phyloP scores from a whole-genome alignment of 2,797 vertebrate species.

The Pseudopleuronectes americanus region DNA sequence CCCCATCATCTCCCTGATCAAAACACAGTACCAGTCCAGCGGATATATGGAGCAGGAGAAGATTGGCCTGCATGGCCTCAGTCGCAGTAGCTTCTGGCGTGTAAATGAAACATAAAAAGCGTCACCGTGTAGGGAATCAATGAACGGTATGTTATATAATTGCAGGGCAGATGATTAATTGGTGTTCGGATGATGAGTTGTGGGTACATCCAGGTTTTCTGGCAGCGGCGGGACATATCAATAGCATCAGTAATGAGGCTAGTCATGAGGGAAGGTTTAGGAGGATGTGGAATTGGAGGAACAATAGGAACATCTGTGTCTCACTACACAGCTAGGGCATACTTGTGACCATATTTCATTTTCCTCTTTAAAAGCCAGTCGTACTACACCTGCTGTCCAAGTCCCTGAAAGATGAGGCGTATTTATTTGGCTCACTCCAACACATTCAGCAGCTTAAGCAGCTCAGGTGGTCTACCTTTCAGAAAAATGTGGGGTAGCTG shows the following conservation, averaged over 20 bases:
- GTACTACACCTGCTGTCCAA: constrained; percentile 19
- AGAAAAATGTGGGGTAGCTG: constrained; percentile 32
- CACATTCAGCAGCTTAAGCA: constrained; percentile 24
- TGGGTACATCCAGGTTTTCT: constrained; percentile 61
- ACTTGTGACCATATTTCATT: constrained; percentile 73
- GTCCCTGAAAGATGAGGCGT: constrained; percentile 41
- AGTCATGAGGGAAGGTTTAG: constrained; percentile 71
- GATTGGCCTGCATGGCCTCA: constrained; percentile 43
- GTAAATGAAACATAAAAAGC: constrained; percentile 38
- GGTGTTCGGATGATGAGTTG: constrained; percentile 67
- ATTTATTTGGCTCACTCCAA: constrained; percentile 45
- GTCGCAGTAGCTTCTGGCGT: constrained; percentile 1
- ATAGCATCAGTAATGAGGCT: constrained; percentile 74
- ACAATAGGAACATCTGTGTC: constrained; percentile 76
- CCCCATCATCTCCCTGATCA: constrained; percentile 56
- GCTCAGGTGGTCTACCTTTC: constrained; percentile 49
- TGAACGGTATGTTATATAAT: constrained; percentile 56
- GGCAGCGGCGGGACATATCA: constrained; percentile 63
- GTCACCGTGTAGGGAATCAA: constrained; percentile 45
- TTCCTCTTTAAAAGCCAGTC: constrained; percentile 43
- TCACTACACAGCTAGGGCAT: constrained; percentile 52
- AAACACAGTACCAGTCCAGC: constrained; percentile 52
- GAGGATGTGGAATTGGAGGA: constrained; percentile 59
- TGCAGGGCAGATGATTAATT: constrained; percentile 70
- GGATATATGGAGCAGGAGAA: constrained; percentile 40